Evolutionary conservation across 1,140 invertebrate species (phyloP).

Genomic region (Euglossa dilemma): DNA sequence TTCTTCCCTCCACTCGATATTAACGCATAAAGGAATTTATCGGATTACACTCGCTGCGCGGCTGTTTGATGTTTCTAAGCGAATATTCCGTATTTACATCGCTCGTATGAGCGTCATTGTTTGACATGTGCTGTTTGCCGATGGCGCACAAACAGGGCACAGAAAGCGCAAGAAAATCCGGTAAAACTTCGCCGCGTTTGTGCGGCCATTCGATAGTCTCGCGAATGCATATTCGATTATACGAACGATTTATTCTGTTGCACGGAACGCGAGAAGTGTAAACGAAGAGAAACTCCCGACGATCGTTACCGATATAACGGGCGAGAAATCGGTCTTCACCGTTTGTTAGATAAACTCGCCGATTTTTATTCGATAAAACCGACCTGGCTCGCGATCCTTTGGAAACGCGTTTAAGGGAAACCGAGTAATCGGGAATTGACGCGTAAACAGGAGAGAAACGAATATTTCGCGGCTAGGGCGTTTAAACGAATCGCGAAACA

Average conservation of each 20-base stretch:
- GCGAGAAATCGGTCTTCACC: background rate
- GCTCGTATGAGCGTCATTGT: background rate
- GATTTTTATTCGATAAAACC: no score
- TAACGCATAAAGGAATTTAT: no score
- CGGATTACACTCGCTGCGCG: no score
- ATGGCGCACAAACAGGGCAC: background rate
- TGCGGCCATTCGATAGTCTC: conserved; percentile 10
- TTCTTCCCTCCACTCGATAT: background rate
- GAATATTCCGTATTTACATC: background rate
- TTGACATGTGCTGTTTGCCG: background rate
- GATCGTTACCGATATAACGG: conserved; percentile 6
- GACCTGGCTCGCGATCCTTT: no score
- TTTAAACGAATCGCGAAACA: background rate
- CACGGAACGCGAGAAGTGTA: conserved; percentile 27
- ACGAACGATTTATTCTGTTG: conserved; percentile 50
- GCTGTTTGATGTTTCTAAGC: background rate
- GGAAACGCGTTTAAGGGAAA: no score
- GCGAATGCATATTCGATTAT: conserved; percentile 39
- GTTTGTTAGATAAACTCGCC: no score
- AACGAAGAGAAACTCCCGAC: conserved; percentile 1
- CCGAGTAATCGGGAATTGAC: no score
- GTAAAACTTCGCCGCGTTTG: background rate
- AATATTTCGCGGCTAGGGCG: no score
- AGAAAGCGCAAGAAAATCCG: background rate
- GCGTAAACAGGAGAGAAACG: no score